phyloP scores from a whole-genome alignment of 2,113 vertebrate species.

The Forbesichthys agassizii region DNA sequence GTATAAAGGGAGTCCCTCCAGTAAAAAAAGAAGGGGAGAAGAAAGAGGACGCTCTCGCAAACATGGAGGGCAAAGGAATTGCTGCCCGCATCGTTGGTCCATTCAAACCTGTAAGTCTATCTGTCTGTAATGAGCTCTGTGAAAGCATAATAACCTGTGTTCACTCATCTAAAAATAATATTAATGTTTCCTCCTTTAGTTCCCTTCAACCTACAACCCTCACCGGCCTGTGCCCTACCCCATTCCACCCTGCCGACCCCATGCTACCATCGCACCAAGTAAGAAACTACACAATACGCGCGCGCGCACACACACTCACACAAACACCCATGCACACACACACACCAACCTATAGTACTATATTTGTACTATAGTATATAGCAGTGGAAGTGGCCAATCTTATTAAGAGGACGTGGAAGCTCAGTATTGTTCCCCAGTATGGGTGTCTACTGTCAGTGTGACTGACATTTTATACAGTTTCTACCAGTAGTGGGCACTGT shows the following conservation, averaged over 20 bases:
- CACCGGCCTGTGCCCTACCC: slow-evolving; percentile 97
- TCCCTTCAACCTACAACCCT: slow-evolving; percentile 93
- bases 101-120: slow-evolving; percentile 88
- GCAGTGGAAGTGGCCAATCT: too few relatives aligned
- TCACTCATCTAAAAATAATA: neutral
- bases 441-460: neutral
- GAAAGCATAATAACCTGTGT: neutral
- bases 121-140: neutral
- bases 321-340: neutral
- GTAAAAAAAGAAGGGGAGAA: slow-evolving; percentile 91
- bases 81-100: slow-evolving; percentile 91
- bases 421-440: neutral
- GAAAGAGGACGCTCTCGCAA: slow-evolving; percentile 65
- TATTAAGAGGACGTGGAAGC: too few relatives aligned
- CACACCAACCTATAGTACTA: neutral
- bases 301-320: neutral
- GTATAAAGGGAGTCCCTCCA: slow-evolving; percentile 82
- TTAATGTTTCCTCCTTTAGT: slow-evolving; percentile 67
- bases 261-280: slow-evolving; percentile 97
- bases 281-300: slow-evolving; percentile 66
- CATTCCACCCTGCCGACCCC: slow-evolving; percentile 94
- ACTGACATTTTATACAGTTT: slow-evolving; percentile 5
- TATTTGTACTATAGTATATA: neutral
- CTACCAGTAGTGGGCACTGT: slow-evolving; percentile 34
- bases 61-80: slow-evolving; percentile 90